Conservation (phyloP, 1,140 invertebrate genomes). For the Caenorhabditis inopinata region DNA sequence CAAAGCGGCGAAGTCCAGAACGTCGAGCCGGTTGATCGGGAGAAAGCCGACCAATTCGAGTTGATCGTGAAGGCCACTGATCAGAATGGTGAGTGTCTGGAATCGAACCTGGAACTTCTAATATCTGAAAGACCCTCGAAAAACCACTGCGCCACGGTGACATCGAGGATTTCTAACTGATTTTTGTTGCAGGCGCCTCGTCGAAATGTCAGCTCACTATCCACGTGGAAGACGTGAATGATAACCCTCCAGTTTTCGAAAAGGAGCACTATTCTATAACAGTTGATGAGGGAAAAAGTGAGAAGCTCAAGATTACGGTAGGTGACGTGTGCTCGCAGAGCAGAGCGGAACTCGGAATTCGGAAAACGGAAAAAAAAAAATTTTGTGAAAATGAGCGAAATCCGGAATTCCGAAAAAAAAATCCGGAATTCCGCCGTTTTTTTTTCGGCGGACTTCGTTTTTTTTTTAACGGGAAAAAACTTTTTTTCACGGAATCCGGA, state of each 20-base stretch:
- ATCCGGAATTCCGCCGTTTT: too few species aligned
- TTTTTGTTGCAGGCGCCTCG: not conserved
- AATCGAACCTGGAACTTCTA: not conserved
- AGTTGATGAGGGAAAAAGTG: conserved; percentile 37
- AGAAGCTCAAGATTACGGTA: conserved; percentile 23
- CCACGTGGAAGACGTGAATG: conserved; percentile 44
- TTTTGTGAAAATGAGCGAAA: too few species aligned
- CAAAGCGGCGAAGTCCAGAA: conserved; percentile 16
- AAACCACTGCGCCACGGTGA: too few species aligned
- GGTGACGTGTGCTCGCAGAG: too few species aligned
- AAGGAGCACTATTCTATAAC: conserved; percentile 40
- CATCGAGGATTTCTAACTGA: too few species aligned
- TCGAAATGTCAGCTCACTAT: conserved; percentile 1
- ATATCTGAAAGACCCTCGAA: too few species aligned
- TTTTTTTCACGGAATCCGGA: too few species aligned
- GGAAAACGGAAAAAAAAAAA: too few species aligned
- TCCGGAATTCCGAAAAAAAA: too few species aligned
- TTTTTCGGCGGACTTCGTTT: too few species aligned
- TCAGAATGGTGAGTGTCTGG: not conserved
- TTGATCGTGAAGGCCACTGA: conserved; percentile 31
- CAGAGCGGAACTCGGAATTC: too few species aligned
- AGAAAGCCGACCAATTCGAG: conserved; percentile 29
- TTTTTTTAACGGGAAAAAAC: too few species aligned
- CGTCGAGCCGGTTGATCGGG: conserved; percentile 32
- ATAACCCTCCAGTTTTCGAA: conserved; percentile 43